Percentiles rank a stretch among this genome's conserved stretches.
phyloP scores from a whole-genome alignment of 1,140 invertebrate genomes.

The Eriosoma lanigerum region DNA sequence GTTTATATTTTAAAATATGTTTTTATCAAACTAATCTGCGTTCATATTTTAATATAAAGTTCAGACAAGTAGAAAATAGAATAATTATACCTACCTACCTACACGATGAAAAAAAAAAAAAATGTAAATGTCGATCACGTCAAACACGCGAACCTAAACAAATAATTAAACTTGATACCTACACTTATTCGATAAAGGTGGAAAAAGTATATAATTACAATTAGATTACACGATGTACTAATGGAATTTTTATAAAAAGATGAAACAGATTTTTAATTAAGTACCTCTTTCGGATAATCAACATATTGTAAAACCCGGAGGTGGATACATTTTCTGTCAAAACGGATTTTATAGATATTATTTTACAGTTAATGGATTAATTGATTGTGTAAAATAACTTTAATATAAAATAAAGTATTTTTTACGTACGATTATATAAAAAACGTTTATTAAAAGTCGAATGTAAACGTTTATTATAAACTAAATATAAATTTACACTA shows the following conservation, averaged over 20 bases:
- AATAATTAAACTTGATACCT: constrained; percentile 26
- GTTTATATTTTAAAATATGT: too few relatives aligned
- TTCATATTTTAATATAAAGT: constrained; percentile 15
- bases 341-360: too few relatives aligned
- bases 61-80: constrained; percentile 27
- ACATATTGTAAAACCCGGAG: neutral
- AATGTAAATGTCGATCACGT: neutral
- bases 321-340: neutral
- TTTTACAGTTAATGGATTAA: too few relatives aligned
- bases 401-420: too few relatives aligned
- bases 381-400: too few relatives aligned
- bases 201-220: neutral
- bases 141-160: neutral
- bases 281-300: neutral
- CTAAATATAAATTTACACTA: too few relatives aligned
- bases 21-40: neutral
- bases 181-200: neutral
- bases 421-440: too few relatives aligned
- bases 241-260: neutral
- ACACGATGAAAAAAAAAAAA: constrained; percentile 37
- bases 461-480: too few relatives aligned
- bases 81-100: too few relatives aligned
- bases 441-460: too few relatives aligned
- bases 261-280: constrained; percentile 35
- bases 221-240: neutral